Evolutionary conservation across 2,888 invertebrate genomes (phyloP), one percentile per base, ranked within the genome.

Genomic region (Drymonia ruficornis): DNA sequence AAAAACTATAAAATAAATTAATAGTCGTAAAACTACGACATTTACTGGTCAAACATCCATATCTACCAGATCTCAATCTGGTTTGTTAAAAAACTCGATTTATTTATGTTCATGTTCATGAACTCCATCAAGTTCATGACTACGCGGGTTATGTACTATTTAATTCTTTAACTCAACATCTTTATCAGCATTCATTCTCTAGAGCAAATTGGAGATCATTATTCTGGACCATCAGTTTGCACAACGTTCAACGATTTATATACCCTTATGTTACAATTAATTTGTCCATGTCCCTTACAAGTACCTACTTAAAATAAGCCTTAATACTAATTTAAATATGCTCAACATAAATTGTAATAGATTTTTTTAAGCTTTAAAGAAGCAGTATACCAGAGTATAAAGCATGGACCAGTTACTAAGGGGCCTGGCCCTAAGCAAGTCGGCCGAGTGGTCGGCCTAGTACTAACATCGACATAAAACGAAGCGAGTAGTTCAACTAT

Each of bases 1-100:
- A 36, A n/a, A 36, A 36, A 36, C 36, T n/a, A 36, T 36, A n/a
- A 36, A 36, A 36, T 36, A 36, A 36, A 36, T n/a, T n/a, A 36
- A 11, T 5, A 36, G n/a, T 36, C n/a, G n/a, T n/a, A n/a, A n/a
- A n/a, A n/a, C 3, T 4, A 2, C 36, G 13, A n/a, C 3, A 6
- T 36, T 36, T 4, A 36, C 36, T n/a, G 3, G 36, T 13, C 36
- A 36, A n/a, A 36, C n/a, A 36, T 36, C 36, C 0, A 36, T 36
- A 36, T 11, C 11, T 31, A 11, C 11, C 31, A 12, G n/a, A 36
- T 13, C n/a, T 36, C 36, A n/a, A 36, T 36, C 36, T 5, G 36
- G 31, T 31, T 31, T 31, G 31, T 11, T 31, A 31, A 1, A 12
- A 38, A n/a, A 11, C 6, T n/a, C 38, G 3, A n/a, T 38, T 23